Evolutionary conservation across 2,888 invertebrate species (phyloP).

Genomic region (Drosophila multiciliata): DNA sequence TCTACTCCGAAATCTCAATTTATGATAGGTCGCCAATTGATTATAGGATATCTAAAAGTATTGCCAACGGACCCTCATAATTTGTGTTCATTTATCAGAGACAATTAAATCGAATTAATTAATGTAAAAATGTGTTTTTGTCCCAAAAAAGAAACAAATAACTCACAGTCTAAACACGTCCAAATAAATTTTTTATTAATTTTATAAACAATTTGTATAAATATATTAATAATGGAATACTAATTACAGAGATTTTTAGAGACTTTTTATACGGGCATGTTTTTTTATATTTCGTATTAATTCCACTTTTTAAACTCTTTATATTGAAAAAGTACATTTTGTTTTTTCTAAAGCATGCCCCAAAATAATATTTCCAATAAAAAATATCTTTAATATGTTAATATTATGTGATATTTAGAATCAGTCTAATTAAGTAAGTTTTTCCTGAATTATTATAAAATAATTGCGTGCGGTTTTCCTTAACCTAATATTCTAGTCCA

Average conservation of each 20-base stretch:
- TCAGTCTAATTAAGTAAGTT: slow-evolving; percentile 2
- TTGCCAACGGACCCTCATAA: background rate
- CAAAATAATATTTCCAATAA: background rate
- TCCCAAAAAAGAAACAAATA: background rate
- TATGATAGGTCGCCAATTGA: background rate
- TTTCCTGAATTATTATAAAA: background rate
- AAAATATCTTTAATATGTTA: background rate
- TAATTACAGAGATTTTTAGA: background rate
- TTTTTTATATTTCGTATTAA: slow-evolving; percentile 10
- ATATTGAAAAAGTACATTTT: background rate
- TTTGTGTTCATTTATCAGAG: background rate
- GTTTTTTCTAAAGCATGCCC: slow-evolving; percentile 10
- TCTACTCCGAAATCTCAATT: too few species aligned
- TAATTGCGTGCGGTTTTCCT: background rate
- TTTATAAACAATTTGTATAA: slow-evolving; percentile 23
- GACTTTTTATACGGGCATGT: slow-evolving; percentile 27
- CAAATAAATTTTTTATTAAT: slow-evolving; percentile 1
- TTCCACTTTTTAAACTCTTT: slow-evolving; percentile 3
- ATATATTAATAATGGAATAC: slow-evolving; percentile 3
- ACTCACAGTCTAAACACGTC: background rate
- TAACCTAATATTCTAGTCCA: background rate
- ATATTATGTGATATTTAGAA: background rate
- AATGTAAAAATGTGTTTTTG: background rate
- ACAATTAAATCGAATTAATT: background rate
- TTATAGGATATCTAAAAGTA: background rate